phyloP scores from a whole-genome alignment of 2,888 invertebrate species.

The Pycnomerus fuliginosus region DNA sequence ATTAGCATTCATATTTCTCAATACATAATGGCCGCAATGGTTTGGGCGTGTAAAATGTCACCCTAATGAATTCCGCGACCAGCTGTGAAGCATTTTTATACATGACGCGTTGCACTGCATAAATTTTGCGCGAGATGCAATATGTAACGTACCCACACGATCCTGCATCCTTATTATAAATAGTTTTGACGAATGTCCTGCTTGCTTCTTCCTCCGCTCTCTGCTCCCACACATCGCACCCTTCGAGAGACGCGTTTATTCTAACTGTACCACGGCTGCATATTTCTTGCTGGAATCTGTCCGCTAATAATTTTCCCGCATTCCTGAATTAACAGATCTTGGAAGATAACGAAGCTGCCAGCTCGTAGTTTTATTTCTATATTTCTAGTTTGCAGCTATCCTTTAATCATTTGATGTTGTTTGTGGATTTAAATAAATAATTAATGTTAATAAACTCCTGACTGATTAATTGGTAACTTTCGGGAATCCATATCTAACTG shows the following conservation, averaged over 20 bases:
- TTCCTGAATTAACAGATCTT: not conserved
- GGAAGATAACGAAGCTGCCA: not conserved
- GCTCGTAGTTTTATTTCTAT: not conserved
- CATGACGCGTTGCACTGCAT: slow-evolving; percentile 39
- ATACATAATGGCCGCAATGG: slow-evolving; percentile 43
- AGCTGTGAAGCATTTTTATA: slow-evolving; percentile 47
- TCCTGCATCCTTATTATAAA: slow-evolving; percentile 18
- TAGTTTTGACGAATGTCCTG: slow-evolving; percentile 16
- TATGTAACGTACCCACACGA: slow-evolving; percentile 33
- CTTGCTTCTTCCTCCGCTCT: slow-evolving; percentile 4
- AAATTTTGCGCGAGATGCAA: slow-evolving; percentile 37
- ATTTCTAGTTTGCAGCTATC: not conserved
- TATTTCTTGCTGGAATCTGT: not conserved
- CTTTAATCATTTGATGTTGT: not conserved
- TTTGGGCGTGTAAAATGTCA: slow-evolving; percentile 47
- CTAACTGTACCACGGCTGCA: not conserved
- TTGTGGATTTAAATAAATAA: no score
- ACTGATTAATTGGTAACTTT: no score
- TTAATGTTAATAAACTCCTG: no score
- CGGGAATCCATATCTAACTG: no score
- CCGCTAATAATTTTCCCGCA: not conserved
- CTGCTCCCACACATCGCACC: slow-evolving; percentile 1
- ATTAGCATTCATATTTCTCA: slow-evolving; percentile 46
- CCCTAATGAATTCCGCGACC: slow-evolving; percentile 47
- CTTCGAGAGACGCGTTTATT: not conserved